These are phyloP conservation scores for Chinchilla lanigera DNA, from an alignment of 2,113 vertebrate species.

Conservation along the genomic window DNA sequence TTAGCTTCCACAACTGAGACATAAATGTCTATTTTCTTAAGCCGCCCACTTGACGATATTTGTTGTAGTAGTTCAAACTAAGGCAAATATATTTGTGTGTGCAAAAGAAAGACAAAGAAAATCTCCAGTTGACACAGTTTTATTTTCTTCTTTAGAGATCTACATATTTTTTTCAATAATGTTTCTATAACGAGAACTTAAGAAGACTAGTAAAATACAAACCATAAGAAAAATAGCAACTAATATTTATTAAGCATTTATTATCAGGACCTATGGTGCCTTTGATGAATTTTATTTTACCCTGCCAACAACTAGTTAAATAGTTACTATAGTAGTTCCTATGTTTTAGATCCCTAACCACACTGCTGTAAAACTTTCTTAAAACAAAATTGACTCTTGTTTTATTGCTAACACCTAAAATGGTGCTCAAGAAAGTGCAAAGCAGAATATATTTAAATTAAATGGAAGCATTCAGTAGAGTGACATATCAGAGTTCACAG, in stretches of 20 bases:
- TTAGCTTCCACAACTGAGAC: not conserved
- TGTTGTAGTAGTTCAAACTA: not conserved
- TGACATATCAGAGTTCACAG: not conserved
- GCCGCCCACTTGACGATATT: not conserved
- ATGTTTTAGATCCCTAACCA: not conserved
- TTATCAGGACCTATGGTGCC: not conserved
- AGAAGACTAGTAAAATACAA: not conserved
- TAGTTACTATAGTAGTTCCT: not conserved
- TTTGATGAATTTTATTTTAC: not conserved
- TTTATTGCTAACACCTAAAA: not conserved
- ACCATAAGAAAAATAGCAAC: not conserved
- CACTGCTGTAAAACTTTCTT: not conserved
- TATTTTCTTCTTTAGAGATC: not conserved
- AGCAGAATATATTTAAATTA: slow-evolving; percentile 2
- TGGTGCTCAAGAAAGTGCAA: not conserved
- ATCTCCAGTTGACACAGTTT: not conserved
- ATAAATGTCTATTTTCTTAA: not conserved
- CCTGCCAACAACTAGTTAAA: not conserved
- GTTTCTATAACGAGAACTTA: not conserved
- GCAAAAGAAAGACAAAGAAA: not conserved
- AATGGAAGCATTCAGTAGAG: not conserved
- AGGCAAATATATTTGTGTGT: not conserved
- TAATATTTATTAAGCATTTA: slow-evolving; percentile 34
- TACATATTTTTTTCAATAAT: slow-evolving; percentile 2
- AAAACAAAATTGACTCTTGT: slow-evolving; percentile 17